phyloP scores from a whole-genome alignment of 2,797 vertebrate genomes.

The Menidia menidia region DNA sequence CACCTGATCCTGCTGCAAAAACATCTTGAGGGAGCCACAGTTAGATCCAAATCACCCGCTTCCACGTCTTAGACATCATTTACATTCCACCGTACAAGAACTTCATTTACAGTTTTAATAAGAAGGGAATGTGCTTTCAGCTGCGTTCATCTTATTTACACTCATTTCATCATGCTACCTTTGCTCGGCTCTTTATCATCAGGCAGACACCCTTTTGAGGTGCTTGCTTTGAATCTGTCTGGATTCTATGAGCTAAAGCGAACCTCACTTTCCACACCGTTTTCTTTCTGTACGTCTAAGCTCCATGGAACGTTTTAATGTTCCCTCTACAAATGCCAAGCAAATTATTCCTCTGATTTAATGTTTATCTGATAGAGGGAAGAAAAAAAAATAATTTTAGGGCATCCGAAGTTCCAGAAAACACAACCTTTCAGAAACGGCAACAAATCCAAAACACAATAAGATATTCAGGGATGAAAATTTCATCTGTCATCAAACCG shows the following conservation, averaged over 20 bases:
- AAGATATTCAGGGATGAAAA: too few relatives aligned
- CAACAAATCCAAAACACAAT: too few relatives aligned
- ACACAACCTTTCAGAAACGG: too few relatives aligned
- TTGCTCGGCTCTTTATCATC: slow-evolving; percentile 47
- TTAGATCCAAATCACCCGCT: slow-evolving; percentile 26
- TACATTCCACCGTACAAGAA: slow-evolving; percentile 27
- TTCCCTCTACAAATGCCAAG: too few relatives aligned
- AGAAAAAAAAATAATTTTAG: too few relatives aligned
- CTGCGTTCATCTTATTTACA: slow-evolving; percentile 26
- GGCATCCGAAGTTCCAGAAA: too few relatives aligned
- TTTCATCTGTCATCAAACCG: too few relatives aligned
- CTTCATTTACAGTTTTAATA: slow-evolving; percentile 10
- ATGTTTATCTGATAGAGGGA: too few relatives aligned
- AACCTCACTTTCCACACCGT: too few relatives aligned
- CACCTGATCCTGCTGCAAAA: slow-evolving; percentile 48
- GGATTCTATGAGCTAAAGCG: background rate
- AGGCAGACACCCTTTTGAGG: slow-evolving; percentile 19
- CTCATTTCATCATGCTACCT: slow-evolving; percentile 42
- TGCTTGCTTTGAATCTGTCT: background rate
- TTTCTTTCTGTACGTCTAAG: too few relatives aligned
- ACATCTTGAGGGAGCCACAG: slow-evolving; percentile 16
- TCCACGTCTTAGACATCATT: slow-evolving; percentile 43
- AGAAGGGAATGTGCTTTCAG: slow-evolving; percentile 13
- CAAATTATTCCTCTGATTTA: too few relatives aligned
- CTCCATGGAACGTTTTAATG: too few relatives aligned